Evolutionary conservation across 2,888 invertebrate species (phyloP), one percentile per base, ranked within the genome.

Genomic region (Sinodicranocentrus sp.): DNA sequence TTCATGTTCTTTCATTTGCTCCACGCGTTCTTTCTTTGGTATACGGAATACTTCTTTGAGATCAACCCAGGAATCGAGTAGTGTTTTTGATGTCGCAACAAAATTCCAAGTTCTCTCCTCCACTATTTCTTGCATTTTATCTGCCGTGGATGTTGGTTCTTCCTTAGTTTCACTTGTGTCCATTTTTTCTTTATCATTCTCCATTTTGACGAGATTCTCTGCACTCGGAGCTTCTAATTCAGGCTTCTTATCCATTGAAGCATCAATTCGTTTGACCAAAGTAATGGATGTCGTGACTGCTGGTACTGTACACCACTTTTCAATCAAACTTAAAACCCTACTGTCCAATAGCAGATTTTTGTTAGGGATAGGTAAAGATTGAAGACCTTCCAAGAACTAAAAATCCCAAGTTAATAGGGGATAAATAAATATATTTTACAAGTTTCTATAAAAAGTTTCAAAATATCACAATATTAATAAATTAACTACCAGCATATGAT

Each of bases 1-100:
- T 91, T 98, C 98, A 90, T 97, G 97, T 90, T 97, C 96, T 90
- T 97, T 97, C 95, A 98, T 96, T 91, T 97, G 97, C 90, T 98
- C 97, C 84, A 97, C 95, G 78, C 97, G 93, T 90, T 98, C 96
- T 89, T 97, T 97, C 91, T 97, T 97, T 0, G 98, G 98, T 89
- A 98, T 98, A 90, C 96, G 94, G 90, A 97, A 98, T 15, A 94
- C 93, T 90, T 95, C 94, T 90, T 93, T 92, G 28, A 93, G 89
- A 23, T 90, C 90, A 2, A 94, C 93, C 97, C 97, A 97, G 82
- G 93, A 92, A 65, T 94, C 93, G 71, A 97, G 90, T 48, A 97
- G 91, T 88, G 93, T 89, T 43, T 89, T 86, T 13, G 92, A 91
- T 73, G 91, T 86, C 13, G 87, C 87, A 2, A 87, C 88, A 80